These are phyloP conservation scores for Cheilosia soror DNA, from an alignment of 2,888 invertebrate species.

Conservation along the genomic window DNA sequence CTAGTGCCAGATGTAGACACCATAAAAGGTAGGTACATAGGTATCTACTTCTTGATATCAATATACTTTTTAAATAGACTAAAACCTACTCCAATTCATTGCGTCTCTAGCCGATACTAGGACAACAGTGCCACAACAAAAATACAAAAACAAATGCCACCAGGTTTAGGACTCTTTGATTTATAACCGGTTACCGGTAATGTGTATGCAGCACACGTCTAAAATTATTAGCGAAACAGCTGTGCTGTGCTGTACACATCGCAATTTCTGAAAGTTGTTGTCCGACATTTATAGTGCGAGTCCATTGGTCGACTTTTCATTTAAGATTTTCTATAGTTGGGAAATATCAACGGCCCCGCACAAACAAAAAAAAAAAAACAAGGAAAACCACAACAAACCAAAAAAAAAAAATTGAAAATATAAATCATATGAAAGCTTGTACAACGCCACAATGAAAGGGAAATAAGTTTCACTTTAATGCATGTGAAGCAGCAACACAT, in stretches of 20 bases:
- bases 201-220: conserved; percentile 35
- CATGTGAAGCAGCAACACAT: conserved; percentile 16
- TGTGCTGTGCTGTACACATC: conserved; percentile 15
- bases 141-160: conserved; percentile 3
- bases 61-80: too few relatives aligned
- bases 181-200: conserved; percentile 22
- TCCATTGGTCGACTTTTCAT: conserved; percentile 49
- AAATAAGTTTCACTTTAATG: conserved; percentile 44
- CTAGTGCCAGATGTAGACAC: too few relatives aligned
- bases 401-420: not conserved
- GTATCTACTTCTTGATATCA: not conserved
- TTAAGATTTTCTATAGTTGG: conserved; percentile 21
- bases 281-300: conserved; percentile 16
- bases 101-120: not conserved
- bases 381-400: conserved; percentile 39
- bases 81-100: conserved; percentile 3
- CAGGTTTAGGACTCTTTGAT: conserved; percentile 15
- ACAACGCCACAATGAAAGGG: conserved; percentile 43
- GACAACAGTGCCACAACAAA: not conserved
- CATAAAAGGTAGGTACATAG: too few relatives aligned
- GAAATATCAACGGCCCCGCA: conserved; percentile 23
- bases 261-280: conserved; percentile 57
- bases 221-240: conserved; percentile 39
- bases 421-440: conserved; percentile 19
- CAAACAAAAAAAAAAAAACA: conserved; percentile 17